Conservation (phyloP, 2,797 vertebrate species). For the Pyrocephalus nanus region DNA sequence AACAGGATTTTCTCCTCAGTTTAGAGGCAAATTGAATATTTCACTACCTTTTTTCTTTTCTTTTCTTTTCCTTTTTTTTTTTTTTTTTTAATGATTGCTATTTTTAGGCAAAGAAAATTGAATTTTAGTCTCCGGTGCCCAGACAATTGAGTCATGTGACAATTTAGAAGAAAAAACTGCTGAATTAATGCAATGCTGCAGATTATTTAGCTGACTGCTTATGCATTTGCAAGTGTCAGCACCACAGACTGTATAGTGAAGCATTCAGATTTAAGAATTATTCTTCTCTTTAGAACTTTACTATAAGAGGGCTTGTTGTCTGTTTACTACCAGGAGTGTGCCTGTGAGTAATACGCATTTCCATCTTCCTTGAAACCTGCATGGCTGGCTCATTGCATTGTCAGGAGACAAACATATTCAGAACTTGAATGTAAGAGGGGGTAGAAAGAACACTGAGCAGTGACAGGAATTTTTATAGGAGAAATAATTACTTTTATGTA, state of each 20-base stretch:
- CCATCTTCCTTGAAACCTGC: not conserved
- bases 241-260: not conserved
- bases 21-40: slow-evolving; percentile 25
- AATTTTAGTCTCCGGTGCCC: slow-evolving; percentile 11
- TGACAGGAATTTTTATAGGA: not conserved
- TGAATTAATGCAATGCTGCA: slow-evolving; percentile 19
- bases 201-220: not conserved
- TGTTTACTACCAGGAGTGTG: not conserved
- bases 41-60: not conserved
- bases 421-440: not conserved
- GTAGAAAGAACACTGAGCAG: not conserved
- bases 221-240: not conserved
- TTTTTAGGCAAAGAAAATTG: slow-evolving; percentile 38
- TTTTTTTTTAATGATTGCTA: not conserved
- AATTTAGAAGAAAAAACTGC: slow-evolving; percentile 17
- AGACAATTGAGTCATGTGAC: slow-evolving; percentile 41
- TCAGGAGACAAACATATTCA: not conserved
- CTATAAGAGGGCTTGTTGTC: not conserved
- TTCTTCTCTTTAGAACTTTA: not conserved
- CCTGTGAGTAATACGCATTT: not conserved
- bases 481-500: not conserved
- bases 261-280: not conserved
- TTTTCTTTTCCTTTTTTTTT: not conserved
- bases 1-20: not conserved
- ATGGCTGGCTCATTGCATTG: not conserved